Base-by-base conservation (phyloP, 1,140 invertebrate species). In the Pentalonia nigronervosa region DNA sequence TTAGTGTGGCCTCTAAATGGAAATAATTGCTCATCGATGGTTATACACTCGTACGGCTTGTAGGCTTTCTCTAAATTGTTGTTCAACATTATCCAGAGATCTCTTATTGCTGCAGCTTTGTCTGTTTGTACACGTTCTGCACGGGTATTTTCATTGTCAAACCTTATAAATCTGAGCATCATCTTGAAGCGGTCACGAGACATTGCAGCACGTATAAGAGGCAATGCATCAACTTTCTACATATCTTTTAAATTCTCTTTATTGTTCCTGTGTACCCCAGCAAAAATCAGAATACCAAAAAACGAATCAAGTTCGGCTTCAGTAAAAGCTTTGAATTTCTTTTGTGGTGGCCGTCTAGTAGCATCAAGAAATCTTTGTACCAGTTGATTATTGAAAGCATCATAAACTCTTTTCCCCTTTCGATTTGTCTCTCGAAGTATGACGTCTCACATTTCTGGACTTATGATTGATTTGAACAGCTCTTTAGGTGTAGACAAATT, bases 191-290 rank as follows among this genome's bases (percentile, higher is more conserved):
- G n/a, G n/a, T n/a, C n/a, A n/a, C n/a, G n/a, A n/a, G n/a, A n/a
- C n/a, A n/a, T n/a, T n/a, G n/a, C n/a, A n/a, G n/a, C 47, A 7
- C 48, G 7, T 17, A 89, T 89, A 41, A 89, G 30, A 89, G 87
- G 86, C 14, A 88, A 88, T 4, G 86, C 30, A 20, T 88, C 86
- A 2, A 88, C 2, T 88, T 88, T 88, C 50, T 48, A 53, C 87
- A 53, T 89, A 17, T 89, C 87, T 53, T 0, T 1, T 53, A 89
- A 14, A 21, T 53, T 2, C 21, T 89, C 87, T 89, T 48, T 89
- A 53, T 89, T 89, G 36, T 30, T 23, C 53, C 48, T 11, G 53
- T 89, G 47, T 89, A 50, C 87, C 53, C 87, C 87, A 89, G 87
- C n/a, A 34, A 36, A 14, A 34, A 89, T 30, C n/a, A 89, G 11